phyloP scores from a whole-genome alignment of 2,888 invertebrate genomes.

The Limnephilus auricula region DNA sequence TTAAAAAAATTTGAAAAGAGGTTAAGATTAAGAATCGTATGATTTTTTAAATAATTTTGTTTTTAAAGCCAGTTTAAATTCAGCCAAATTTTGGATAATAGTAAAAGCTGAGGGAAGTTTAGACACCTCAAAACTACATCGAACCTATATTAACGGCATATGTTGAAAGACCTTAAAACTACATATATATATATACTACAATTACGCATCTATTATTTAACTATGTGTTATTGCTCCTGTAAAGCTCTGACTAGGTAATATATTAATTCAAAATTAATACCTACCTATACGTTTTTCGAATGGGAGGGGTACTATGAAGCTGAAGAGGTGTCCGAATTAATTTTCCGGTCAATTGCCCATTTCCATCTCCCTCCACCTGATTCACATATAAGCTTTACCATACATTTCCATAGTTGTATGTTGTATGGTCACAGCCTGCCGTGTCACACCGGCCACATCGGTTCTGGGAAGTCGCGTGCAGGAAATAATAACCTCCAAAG shows the following conservation, averaged over 20 bases:
- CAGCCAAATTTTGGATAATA: no score
- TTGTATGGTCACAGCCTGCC: neutral
- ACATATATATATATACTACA: no score
- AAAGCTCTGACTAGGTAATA: neutral
- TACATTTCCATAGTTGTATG: neutral
- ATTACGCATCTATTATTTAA: neutral
- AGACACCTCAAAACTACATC: no score
- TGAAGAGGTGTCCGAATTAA: no score
- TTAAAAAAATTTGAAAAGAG: no score
- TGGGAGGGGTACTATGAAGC: neutral
- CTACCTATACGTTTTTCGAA: neutral
- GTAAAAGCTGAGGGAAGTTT: no score
- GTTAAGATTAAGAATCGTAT: no score
- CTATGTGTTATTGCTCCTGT: no score
- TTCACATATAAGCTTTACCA: neutral
- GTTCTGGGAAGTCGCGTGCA: slow-evolving; percentile 56
- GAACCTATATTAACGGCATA: no score
- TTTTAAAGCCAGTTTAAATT: no score
- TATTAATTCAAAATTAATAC: neutral
- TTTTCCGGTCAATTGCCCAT: slow-evolving; percentile 6
- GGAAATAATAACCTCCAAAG: slow-evolving; percentile 49
- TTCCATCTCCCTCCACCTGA: slow-evolving; percentile 6
- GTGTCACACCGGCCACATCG: slow-evolving; percentile 32
- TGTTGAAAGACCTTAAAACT: no score
- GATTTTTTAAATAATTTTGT: no score